phyloP scores from a whole-genome alignment of 2,797 vertebrate genomes.

The Staurois parvus region DNA sequence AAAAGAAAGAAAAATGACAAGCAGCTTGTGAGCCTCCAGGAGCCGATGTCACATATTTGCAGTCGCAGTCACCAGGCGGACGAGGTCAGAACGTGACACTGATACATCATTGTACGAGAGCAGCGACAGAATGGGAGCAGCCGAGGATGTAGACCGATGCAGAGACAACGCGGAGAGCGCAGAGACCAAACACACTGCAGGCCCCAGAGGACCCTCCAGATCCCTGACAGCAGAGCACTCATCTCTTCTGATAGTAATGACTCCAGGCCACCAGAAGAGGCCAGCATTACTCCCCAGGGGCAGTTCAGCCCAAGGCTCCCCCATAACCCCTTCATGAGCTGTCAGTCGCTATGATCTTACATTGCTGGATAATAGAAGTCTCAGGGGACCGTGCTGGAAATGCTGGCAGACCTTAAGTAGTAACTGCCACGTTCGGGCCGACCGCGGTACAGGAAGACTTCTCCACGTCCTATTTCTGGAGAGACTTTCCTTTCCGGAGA shows the following conservation, averaged over 20 bases:
- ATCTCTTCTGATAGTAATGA: background rate
- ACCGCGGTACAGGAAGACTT: background rate
- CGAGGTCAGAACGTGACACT: constrained; percentile 49
- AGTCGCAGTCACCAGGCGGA: constrained; percentile 13
- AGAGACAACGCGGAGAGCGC: background rate
- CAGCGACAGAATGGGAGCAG: constrained; percentile 56
- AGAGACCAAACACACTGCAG: background rate
- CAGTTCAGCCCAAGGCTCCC: background rate
- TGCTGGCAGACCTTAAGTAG: background rate
- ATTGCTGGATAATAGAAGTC: background rate
- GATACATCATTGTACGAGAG: constrained; percentile 43
- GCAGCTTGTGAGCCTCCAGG: constrained; percentile 44
- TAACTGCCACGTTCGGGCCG: background rate
- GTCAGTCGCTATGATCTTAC: background rate
- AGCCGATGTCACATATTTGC: constrained; percentile 47
- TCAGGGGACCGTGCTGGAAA: background rate
- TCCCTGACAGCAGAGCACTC: background rate
- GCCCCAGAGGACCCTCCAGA: background rate
- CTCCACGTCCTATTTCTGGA: background rate
- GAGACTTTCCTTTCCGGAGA: no score
- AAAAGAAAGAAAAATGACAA: constrained; percentile 45
- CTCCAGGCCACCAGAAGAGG: constrained; percentile 4
- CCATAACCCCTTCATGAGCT: background rate
- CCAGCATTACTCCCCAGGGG: background rate
- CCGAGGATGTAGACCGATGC: constrained; percentile 1